phyloP scores from a whole-genome alignment of 1,140 invertebrate species.

The Aporrectodea caliginosa region DNA sequence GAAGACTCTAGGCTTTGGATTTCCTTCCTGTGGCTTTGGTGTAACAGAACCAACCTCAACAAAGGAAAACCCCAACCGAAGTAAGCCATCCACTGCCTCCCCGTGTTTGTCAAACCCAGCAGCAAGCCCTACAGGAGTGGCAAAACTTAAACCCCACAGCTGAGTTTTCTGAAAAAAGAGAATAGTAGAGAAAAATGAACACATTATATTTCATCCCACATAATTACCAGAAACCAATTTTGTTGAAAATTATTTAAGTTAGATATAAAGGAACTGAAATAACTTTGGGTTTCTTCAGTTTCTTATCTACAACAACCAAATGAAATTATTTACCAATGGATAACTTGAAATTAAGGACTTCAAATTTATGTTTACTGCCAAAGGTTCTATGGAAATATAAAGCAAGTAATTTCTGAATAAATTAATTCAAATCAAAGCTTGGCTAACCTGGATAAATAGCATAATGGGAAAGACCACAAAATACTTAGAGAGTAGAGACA shows the following conservation, averaged over 20 bases:
- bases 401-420: too few relatives aligned
- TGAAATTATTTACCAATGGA: too few relatives aligned
- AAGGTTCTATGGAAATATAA: too few relatives aligned
- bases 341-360: too few relatives aligned
- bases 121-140: slow-evolving; percentile 89
- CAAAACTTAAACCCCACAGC: slow-evolving; percentile 67
- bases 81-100: slow-evolving; percentile 78
- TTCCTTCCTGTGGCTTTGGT: slow-evolving; percentile 84
- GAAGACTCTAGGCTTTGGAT: slow-evolving; percentile 87
- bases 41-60: slow-evolving; percentile 96
- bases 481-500: too few relatives aligned
- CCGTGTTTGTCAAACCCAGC: slow-evolving; percentile 98
- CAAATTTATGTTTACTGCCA: too few relatives aligned
- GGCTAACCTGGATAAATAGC: too few relatives aligned
- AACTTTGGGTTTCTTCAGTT: too few relatives aligned
- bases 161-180: slow-evolving; percentile 61
- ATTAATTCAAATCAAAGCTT: too few relatives aligned
- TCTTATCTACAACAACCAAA: too few relatives aligned
- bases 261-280: too few relatives aligned
- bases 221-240: neutral
- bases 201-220: slow-evolving; percentile 62
- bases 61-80: slow-evolving; percentile 86
- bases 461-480: too few relatives aligned
- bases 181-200: slow-evolving; percentile 71
- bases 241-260: neutral